Evolutionary conservation across 2,797 vertebrate genomes (phyloP).

Genomic region (Dryobates pubescens): DNA sequence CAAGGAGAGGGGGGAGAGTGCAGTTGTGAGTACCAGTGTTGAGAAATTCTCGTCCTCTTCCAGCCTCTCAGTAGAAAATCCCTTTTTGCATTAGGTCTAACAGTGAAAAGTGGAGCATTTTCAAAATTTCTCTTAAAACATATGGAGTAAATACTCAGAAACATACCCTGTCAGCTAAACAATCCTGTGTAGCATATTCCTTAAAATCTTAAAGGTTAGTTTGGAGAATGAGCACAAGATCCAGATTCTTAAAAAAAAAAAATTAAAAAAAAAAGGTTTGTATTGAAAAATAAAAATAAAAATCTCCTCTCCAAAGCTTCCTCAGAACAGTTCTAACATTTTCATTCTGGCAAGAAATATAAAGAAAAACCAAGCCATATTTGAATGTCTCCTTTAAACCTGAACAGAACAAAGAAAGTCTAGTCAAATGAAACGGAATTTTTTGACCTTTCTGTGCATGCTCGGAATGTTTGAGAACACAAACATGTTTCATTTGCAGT

Average conservation of each 20-base stretch:
- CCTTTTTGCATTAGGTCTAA: background rate
- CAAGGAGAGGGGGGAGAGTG: accelerated
- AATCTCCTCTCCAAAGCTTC: background rate
- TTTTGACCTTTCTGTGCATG: background rate
- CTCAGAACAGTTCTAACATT: background rate
- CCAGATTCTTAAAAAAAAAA: background rate
- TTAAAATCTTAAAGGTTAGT: background rate
- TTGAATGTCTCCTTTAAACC: background rate
- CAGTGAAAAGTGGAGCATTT: background rate
- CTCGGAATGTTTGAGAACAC: background rate
- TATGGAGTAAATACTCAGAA: background rate
- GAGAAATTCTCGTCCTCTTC: background rate
- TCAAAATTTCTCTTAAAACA: background rate
- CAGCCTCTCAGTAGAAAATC: background rate
- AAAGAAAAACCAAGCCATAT: background rate
- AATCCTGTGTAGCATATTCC: background rate
- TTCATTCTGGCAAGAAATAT: background rate
- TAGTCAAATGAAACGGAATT: background rate
- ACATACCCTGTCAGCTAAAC: background rate
- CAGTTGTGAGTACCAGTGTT: background rate
- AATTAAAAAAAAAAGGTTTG: background rate
- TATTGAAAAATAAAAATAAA: background rate
- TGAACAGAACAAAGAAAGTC: background rate
- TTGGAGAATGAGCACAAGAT: background rate
- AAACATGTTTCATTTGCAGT: background rate